These are phyloP conservation scores for Zaprionus capensis DNA, from an alignment of 1,140 invertebrate genomes.

Conservation along the genomic window DNA sequence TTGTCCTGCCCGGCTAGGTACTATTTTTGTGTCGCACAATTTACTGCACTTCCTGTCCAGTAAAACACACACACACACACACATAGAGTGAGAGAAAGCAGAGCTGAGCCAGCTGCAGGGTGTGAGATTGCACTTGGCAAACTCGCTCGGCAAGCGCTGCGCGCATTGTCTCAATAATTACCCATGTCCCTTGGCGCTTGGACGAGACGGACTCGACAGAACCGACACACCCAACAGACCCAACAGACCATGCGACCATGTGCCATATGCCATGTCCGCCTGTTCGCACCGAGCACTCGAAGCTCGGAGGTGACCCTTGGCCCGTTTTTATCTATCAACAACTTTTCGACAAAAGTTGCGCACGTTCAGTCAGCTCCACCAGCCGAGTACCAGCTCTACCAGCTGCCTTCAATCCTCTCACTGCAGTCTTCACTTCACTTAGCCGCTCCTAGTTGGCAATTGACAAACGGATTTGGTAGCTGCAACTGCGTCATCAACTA, in stretches of 20 bases:
- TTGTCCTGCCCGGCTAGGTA: constrained; percentile 69
- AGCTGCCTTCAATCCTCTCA: neutral
- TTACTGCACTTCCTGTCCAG: constrained; percentile 74
- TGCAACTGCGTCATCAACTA: constrained; percentile 3
- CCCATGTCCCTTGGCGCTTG: constrained; percentile 62
- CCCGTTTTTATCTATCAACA: constrained; percentile 68
- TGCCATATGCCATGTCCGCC: constrained; percentile 18
- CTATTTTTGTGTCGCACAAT: constrained; percentile 78
- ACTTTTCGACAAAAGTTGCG: constrained; percentile 64
- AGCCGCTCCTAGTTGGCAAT: neutral
- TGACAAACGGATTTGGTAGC: constrained; percentile 6
- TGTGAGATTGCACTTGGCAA: constrained; percentile 34
- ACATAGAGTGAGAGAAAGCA: neutral
- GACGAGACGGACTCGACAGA: neutral
- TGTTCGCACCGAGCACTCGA: neutral
- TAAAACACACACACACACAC: constrained; percentile 26
- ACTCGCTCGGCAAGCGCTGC: constrained; percentile 38
- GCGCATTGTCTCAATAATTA: constrained; percentile 76
- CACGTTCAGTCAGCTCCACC: constrained; percentile 34
- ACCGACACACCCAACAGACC: neutral
- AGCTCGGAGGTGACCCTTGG: constrained; percentile 53
- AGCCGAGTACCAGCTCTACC: constrained; percentile 9
- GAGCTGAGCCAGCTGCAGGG: constrained; percentile 1
- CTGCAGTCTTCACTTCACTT: neutral
- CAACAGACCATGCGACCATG: constrained; percentile 24